Evolutionary conservation across 1,140 invertebrate genomes (phyloP), one percentile per base, ranked within the genome.

Genomic region (Heliconius eleuchia): DNA sequence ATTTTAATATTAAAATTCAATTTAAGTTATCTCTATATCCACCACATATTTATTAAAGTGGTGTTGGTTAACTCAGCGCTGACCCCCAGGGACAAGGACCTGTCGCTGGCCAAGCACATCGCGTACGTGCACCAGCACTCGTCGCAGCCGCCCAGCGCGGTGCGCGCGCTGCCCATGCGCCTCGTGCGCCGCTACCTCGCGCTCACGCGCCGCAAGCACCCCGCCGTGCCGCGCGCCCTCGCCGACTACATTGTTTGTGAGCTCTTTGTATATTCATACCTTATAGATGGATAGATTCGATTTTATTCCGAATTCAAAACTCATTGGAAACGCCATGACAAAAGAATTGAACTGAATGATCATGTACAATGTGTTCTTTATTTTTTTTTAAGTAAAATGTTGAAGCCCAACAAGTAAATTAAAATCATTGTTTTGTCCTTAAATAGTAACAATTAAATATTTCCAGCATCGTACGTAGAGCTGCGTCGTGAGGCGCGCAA

Each of bases 81-180:
- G 16, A 71, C 3, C 30, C 30, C 30, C 85, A 95, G 94, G 8
- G 98, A 99, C 82, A 99, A 98, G 92, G 99, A 99, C 96, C 93
- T 99, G 57, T 97, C 98, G 89, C 95, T 99, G 72, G 99, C 99
- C 70, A 97, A 99, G 89, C 99, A 99, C 90, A 99, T 99, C 70
- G 99, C 99, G 4, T 99, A 99, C 91, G 99, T 99, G 23, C 99
- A 99, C 92, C 98, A 98, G 89, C 97, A 99, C 94, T 97, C 96
- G 83, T 95, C 96, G 77, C 98, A 99, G 93, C 99, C 99, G 39
- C 97, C 97, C 1, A 96, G 95, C 1, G 95, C 96, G 71, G 93
- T 97, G 50, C 95, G 97, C 84, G 97, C 98, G 18, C 95, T 99
- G 42, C 97, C 98, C 88, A 99, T 99, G 98, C 97, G 97, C 80